These are phyloP conservation scores for Calyptommatus sinebrachiatus DNA, from an alignment of 2,113 vertebrate genomes.

Conservation along the genomic window DNA sequence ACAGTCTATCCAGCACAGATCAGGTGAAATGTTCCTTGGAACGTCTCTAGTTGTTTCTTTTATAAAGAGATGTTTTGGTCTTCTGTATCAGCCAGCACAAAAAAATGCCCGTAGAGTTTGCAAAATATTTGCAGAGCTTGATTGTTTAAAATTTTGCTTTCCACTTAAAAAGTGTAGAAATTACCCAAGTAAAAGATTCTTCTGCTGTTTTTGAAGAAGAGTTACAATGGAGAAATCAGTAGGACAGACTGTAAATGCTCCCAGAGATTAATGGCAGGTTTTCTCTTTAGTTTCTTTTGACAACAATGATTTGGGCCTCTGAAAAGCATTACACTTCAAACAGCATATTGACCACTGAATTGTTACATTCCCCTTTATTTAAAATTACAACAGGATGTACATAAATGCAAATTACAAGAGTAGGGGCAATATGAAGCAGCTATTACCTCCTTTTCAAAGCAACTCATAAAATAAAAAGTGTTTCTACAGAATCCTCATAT, in stretches of 20 bases:
- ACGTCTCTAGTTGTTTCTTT: no score
- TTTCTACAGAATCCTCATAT: constrained; percentile 4
- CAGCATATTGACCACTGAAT: constrained; percentile 45
- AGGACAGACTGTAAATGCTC: neutral
- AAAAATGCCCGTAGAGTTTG: neutral
- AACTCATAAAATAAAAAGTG: constrained; percentile 36
- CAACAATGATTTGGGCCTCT: constrained; percentile 23
- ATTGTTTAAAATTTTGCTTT: neutral
- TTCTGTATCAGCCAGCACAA: no score
- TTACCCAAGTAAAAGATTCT: no score
- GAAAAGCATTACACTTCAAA: constrained; percentile 33
- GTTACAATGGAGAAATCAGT: neutral
- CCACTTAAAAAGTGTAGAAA: neutral
- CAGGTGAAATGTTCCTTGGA: no score
- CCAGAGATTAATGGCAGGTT: neutral
- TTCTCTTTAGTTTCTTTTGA: constrained; percentile 17
- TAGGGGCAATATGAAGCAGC: constrained; percentile 34
- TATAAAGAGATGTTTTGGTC: no score
- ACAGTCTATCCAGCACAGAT: no score
- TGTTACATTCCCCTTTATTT: constrained; percentile 48
- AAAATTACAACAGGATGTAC: constrained; percentile 48
- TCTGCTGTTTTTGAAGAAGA: neutral
- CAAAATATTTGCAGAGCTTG: neutral
- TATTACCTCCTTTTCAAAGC: neutral
- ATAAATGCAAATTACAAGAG: constrained; percentile 51